Percentiles rank a stretch among this genome's conserved stretches.
These are phyloP conservation scores for Catocala sponsa DNA, from an alignment of 2,888 invertebrate genomes.

Conservation along the genomic window DNA sequence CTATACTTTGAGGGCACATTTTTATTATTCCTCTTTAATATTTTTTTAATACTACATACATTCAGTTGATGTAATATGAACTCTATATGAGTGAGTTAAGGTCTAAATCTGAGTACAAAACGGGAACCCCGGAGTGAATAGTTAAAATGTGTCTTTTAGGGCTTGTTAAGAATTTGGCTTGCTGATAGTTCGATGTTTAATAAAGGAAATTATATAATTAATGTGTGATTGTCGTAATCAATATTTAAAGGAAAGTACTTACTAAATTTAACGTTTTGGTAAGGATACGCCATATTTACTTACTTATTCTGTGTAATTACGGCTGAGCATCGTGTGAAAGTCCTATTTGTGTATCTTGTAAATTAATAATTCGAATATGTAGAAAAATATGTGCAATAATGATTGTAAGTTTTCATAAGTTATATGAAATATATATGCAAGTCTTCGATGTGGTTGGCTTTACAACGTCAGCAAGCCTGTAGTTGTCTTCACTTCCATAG, in stretches of 20 bases:
- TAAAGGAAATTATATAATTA: conserved; percentile 27
- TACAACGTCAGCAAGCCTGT: conserved; percentile 51
- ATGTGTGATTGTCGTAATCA: conserved; percentile 31
- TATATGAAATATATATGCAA: conserved; percentile 24
- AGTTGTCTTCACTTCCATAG: conserved; percentile 76
- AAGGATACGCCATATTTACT: conserved; percentile 17
- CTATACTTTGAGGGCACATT: conserved; percentile 49
- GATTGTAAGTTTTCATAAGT: conserved; percentile 34
- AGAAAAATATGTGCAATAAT: conserved; percentile 39
- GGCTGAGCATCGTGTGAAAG: conserved; percentile 16
- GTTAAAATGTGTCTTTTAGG: conserved; percentile 54
- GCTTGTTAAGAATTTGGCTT: conserved; percentile 49
- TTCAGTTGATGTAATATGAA: conserved; percentile 26
- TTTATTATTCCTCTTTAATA: conserved; percentile 45
- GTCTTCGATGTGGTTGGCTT: conserved; percentile 35
- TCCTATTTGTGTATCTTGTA: conserved; percentile 28
- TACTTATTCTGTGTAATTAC: conserved; percentile 13
- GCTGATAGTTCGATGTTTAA: conserved; percentile 45
- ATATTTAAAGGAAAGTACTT: conserved; percentile 33
- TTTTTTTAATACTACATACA: conserved; percentile 25
- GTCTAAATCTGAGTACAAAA: conserved; percentile 71
- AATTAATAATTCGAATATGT: conserved; percentile 18
- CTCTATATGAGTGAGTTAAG: conserved; percentile 39
- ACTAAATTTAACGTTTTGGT: conserved; percentile 22
- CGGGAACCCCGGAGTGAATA: conserved; percentile 53